phyloP scores from a whole-genome alignment of 2,797 vertebrate genomes.

The Sphenopsis melanotis region DNA sequence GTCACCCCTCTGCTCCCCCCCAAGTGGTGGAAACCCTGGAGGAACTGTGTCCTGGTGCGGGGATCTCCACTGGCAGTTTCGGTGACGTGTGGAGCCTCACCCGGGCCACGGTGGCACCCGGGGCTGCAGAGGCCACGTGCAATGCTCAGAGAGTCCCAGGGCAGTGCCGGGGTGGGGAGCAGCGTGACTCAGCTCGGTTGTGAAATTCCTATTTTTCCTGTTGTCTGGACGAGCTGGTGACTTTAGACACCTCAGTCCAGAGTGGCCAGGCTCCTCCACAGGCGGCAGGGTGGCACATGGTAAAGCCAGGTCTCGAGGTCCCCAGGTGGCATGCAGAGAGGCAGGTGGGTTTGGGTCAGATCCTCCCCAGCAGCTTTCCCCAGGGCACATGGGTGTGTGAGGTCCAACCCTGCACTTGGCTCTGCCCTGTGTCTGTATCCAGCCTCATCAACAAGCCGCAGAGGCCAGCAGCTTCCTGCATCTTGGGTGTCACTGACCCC shows the following conservation, averaged over 20 bases:
- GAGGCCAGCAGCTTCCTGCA: neutral
- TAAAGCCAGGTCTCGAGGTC: neutral
- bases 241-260: neutral
- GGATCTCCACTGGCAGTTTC: neutral
- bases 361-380: neutral
- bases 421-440: accelerated
- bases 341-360: neutral
- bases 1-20: neutral
- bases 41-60: accelerated
- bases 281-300: accelerated
- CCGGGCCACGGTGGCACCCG: accelerated
- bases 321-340: accelerated
- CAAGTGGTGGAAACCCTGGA: accelerated
- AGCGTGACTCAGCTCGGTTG: conserved; percentile 12
- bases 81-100: neutral
- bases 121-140: neutral
- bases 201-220: conserved; percentile 16
- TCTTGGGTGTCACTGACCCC: neutral
- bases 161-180: neutral
- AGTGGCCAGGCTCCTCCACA: neutral
- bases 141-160: neutral
- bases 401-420: neutral
- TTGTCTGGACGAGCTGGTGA: neutral
- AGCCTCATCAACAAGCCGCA: accelerated
- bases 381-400: accelerated